Evolutionary conservation across 2,113 vertebrate species (phyloP).

Genomic region (Epinephelus lanceolatus): DNA sequence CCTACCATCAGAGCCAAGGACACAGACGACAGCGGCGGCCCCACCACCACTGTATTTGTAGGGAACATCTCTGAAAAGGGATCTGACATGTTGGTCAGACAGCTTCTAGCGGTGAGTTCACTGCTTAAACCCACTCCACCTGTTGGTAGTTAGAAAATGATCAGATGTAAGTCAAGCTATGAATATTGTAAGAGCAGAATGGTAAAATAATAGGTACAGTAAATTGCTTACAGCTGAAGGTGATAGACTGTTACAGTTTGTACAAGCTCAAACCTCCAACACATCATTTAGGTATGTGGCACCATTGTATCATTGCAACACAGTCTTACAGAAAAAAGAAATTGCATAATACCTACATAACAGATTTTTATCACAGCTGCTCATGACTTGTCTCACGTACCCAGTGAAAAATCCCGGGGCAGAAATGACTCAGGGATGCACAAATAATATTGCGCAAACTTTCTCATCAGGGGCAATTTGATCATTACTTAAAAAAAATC

Average conservation of each 20-base stretch:
- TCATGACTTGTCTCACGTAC: neutral
- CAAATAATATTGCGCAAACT: neutral
- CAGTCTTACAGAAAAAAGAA: too few species aligned
- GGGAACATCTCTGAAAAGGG: conserved; percentile 99
- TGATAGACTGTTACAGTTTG: neutral
- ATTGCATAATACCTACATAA: neutral
- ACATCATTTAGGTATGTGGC: neutral
- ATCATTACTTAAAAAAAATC: too few species aligned
- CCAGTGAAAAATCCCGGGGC: rapidly evolving
- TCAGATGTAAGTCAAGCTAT: neutral
- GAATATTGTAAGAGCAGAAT: neutral
- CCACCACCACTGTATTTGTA: conserved; percentile 98
- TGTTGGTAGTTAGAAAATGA: neutral
- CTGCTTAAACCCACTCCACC: rapidly evolving
- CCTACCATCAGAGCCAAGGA: conserved; percentile 88
- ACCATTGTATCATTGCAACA: neutral
- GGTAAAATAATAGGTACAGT: neutral
- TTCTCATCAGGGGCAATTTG: neutral
- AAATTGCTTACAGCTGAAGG: neutral
- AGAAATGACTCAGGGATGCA: neutral
- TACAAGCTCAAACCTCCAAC: neutral
- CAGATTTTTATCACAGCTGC: neutral
- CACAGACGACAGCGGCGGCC: conserved; percentile 89
- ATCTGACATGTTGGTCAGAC: conserved; percentile 97
- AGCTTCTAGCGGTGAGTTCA: conserved; percentile 93